phyloP scores from a whole-genome alignment of 2,113 vertebrate genomes.

The Solea solea region DNA sequence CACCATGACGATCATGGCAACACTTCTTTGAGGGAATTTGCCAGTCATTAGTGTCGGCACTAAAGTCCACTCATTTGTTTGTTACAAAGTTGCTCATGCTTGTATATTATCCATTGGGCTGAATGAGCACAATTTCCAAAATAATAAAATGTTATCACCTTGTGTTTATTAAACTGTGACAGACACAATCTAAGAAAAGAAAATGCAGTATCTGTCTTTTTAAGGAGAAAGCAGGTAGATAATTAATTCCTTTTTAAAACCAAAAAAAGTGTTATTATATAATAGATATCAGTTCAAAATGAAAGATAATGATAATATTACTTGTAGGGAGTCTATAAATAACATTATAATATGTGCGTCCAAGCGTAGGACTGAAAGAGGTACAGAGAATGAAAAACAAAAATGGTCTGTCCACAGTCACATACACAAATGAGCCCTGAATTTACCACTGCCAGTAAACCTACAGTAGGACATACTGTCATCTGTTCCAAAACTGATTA shows the following conservation, averaged over 20 bases:
- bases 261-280: background rate
- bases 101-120: background rate
- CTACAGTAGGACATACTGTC: conserved; percentile 18
- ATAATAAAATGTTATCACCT: background rate
- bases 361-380: conserved; percentile 8
- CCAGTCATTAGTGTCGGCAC: conserved; percentile 21
- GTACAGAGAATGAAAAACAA: conserved; percentile 52
- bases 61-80: conserved; percentile 1
- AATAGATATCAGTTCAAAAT: no score
- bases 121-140: background rate
- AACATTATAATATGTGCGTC: background rate
- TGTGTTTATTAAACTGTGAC: background rate
- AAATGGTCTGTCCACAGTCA: conserved; percentile 11
- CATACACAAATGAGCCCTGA: conserved; percentile 6
- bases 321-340: background rate
- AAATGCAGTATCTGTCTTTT: background rate
- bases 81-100: background rate
- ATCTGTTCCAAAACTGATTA: conserved; percentile 26
- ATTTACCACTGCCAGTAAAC: conserved; percentile 10
- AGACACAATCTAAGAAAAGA: background rate
- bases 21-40: conserved; percentile 16
- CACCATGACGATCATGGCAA: conserved; percentile 35
- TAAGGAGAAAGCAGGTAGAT: no score
- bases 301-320: no score
- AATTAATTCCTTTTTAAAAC: background rate